Evolutionary conservation across 2,888 invertebrate species (phyloP).

Genomic region (Lissonota sp.): DNA sequence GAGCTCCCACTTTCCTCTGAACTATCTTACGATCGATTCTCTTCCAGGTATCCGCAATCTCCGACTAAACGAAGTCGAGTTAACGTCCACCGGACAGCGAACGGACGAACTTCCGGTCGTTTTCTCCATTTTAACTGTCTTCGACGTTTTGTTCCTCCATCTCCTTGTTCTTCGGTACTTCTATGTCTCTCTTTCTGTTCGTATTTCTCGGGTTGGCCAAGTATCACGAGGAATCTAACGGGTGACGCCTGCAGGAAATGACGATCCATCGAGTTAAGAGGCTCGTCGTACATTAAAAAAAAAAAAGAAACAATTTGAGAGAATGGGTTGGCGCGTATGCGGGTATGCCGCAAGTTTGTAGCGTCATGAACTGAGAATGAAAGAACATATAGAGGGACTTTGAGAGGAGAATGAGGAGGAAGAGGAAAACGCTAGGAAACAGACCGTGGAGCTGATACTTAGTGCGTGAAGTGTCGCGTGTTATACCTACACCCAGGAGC

Average conservation of each 20-base stretch:
- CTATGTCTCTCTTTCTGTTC: not conserved
- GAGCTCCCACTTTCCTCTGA: constrained; percentile 2
- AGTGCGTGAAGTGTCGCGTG: constrained; percentile 80
- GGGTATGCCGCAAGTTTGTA: not conserved
- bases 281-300: constrained; percentile 10
- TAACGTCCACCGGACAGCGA: constrained; percentile 59
- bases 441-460: constrained; percentile 78
- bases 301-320: not conserved
- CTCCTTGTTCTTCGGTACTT: constrained; percentile 12
- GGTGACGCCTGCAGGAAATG: constrained; percentile 67
- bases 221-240: constrained; percentile 67
- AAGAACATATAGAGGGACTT: constrained; percentile 13
- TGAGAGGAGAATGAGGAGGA: constrained; percentile 22
- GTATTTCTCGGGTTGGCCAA: constrained; percentile 37
- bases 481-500: constrained; percentile 58
- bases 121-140: constrained; percentile 60
- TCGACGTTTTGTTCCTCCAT: constrained; percentile 54
- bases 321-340: not conserved
- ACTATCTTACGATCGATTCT: not conserved
- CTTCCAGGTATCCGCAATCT: too few relatives aligned
- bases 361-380: constrained; percentile 14
- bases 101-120: constrained; percentile 56
- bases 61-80: constrained; percentile 13
- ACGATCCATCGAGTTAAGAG: constrained; percentile 40
- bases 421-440: constrained; percentile 71